Conservation (phyloP, 2,888 invertebrate genomes). For the Cheiracanthium punctorium region DNA sequence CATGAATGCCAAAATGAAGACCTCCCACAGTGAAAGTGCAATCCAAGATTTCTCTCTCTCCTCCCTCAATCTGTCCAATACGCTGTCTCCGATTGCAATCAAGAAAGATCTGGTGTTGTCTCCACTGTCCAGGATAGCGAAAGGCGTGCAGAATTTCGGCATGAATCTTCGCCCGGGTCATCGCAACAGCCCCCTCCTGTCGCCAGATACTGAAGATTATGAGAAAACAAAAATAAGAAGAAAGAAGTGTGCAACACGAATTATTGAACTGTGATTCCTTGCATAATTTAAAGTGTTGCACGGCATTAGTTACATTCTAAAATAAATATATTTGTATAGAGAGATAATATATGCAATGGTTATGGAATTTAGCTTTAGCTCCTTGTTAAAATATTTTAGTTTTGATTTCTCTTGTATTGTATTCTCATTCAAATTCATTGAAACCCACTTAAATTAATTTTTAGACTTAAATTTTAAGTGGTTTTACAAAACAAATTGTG, state of each 20-base stretch:
- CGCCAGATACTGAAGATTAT: slow-evolving; percentile 65
- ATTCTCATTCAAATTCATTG: background rate
- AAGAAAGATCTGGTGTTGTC: slow-evolving; percentile 73
- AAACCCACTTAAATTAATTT: background rate
- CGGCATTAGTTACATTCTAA: slow-evolving; percentile 32
- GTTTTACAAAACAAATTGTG: too few species aligned
- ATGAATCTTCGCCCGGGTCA: slow-evolving; percentile 80
- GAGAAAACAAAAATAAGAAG: slow-evolving; percentile 56
- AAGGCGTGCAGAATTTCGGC: slow-evolving; percentile 89
- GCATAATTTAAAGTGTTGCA: slow-evolving; percentile 22
- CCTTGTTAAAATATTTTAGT: background rate
- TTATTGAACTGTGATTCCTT: slow-evolving; percentile 70
- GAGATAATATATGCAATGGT: slow-evolving; percentile 22
- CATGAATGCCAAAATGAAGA: slow-evolving; percentile 79
- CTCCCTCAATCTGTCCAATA: slow-evolving; percentile 65
- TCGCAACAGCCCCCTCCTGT: slow-evolving; percentile 10
- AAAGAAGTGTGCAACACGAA: slow-evolving; percentile 69
- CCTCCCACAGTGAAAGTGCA: slow-evolving; percentile 88
- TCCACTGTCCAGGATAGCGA: slow-evolving; percentile 89
- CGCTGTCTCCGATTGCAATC: slow-evolving; percentile 71
- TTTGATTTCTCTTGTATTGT: background rate
- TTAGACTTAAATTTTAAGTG: background rate
- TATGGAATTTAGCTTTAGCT: slow-evolving; percentile 24
- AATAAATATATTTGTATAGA: slow-evolving; percentile 65
- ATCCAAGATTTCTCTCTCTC: slow-evolving; percentile 77